Base-by-base conservation (phyloP, 2,888 invertebrate species). In the Serrognathus titanus region DNA sequence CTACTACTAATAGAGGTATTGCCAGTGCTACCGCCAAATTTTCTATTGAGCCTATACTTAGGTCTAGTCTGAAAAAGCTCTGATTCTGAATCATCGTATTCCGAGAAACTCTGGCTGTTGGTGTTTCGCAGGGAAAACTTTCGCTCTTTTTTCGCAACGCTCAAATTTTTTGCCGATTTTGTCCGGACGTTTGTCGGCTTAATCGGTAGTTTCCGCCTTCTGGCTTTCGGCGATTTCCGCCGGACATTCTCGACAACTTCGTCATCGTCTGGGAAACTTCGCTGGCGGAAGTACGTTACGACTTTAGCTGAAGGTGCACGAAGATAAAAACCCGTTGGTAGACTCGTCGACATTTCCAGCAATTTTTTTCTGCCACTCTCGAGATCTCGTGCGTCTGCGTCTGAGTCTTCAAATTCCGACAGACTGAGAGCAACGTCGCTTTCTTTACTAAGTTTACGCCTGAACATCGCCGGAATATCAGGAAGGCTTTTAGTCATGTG, bases 401-500 rank as follows among this genome's bases (percentile, higher is more conserved):
- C 58, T 20, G 58, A 58, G 11, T 58, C 58, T 8, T 58, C 48
- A 13, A 51, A 41, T 38, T 58, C 58, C 12, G 56, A 57, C 20
- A 43, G 10, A 7, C 20, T 61, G 8, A 57, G 59, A 2, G 16
- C 51, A 1, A 59, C 59, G 7, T 60, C 58, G 20, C 48, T 57
- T 16, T 60, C 20, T 13, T 47, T 31, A 11, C 48, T 16, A 4
- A n/a, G n/a, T 7, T 58, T 47, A 5, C 41, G 35, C n/a, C 43
- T 36, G 40, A 60, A 16, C 41, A 35, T 59, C 4, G 59, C 62
- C 49, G 67, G 62, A 43, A 78, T 73, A 59, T 78, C 71, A 0
- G 78, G 77, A 62, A 78, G 66, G 60, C 76, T 76, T 47, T 62
- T 70, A 0, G 77, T 75, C 24, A 65, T 66, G 9, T 68, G 66